Evolutionary conservation across 2,888 invertebrate species (phyloP).

Genomic region (Pachliopta kotzebuea): DNA sequence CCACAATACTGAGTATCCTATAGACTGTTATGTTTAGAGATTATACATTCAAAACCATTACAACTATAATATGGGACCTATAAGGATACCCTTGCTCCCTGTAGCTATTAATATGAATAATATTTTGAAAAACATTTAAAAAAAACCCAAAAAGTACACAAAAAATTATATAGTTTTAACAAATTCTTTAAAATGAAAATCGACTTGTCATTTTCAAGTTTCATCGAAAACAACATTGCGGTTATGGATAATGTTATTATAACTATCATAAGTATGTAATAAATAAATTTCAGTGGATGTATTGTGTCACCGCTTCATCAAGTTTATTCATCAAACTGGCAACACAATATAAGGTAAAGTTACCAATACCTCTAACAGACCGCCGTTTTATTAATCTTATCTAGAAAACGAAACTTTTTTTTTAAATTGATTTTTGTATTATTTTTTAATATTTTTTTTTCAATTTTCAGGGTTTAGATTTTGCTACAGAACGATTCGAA

Average conservation of each 20-base stretch:
- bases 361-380: background rate
- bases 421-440: conserved; percentile 8
- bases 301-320: background rate
- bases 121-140: conserved; percentile 1
- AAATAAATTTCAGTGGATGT: background rate
- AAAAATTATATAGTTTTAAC: background rate
- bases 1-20: background rate
- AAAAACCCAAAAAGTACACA: background rate
- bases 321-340: background rate
- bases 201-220: background rate
- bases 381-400: conserved; percentile 13
- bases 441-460: conserved; percentile 21
- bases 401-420: conserved; percentile 20
- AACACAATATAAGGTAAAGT: background rate
- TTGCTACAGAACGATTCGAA: conserved; percentile 9
- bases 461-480: conserved; percentile 2
- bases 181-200: background rate
- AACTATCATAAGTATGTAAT: no score
- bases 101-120: conserved; percentile 1
- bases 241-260: background rate
- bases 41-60: background rate
- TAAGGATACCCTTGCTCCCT: background rate
- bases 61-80: background rate
- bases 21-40: background rate
- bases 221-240: background rate